Evolutionary conservation across 2,113 vertebrate genomes (phyloP).

Genomic region (Colistium nudipinnis): DNA sequence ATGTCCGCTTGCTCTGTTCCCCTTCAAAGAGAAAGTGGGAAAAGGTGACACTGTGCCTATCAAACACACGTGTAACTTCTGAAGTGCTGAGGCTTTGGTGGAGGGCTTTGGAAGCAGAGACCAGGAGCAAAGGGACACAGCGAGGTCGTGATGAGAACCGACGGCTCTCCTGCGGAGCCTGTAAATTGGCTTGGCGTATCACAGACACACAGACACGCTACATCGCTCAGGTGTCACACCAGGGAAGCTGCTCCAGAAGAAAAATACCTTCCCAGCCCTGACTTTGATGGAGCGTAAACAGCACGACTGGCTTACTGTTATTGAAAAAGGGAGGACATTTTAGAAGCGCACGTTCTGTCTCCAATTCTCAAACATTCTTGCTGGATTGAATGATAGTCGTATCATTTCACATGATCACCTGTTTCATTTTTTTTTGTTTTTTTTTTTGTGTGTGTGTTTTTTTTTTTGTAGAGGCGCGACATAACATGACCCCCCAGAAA

Average conservation of each 20-base stretch:
- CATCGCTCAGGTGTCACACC: slow-evolving; percentile 81
- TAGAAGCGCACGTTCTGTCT: slow-evolving; percentile 54
- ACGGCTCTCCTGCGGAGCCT: slow-evolving; percentile 77
- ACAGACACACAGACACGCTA: slow-evolving; percentile 79
- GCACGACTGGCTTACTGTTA: slow-evolving; percentile 68
- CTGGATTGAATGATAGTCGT: slow-evolving; percentile 38
- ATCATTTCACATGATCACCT: slow-evolving; percentile 12
- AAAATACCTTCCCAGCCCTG: slow-evolving; percentile 77
- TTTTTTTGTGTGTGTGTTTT: slow-evolving; percentile 13
- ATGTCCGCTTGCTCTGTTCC: neutral
- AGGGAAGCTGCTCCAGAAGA: slow-evolving; percentile 72
- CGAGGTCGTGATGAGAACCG: slow-evolving; percentile 75
- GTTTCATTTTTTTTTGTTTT: slow-evolving; percentile 29
- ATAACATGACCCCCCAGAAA: neutral
- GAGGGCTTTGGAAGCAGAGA: slow-evolving; percentile 56
- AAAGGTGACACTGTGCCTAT: slow-evolving; percentile 27
- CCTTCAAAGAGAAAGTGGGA: slow-evolving; percentile 4
- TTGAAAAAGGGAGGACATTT: slow-evolving; percentile 68
- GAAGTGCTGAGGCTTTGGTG: slow-evolving; percentile 53
- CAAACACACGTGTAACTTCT: slow-evolving; percentile 50
- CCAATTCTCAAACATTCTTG: slow-evolving; percentile 27
- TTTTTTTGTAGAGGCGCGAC: slow-evolving; percentile 16
- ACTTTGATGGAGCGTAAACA: slow-evolving; percentile 79
- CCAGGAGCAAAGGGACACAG: slow-evolving; percentile 60
- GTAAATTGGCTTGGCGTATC: slow-evolving; percentile 82